Base-by-base conservation (phyloP, 1,140 invertebrate genomes). In the Geopemphigus sp. region DNA sequence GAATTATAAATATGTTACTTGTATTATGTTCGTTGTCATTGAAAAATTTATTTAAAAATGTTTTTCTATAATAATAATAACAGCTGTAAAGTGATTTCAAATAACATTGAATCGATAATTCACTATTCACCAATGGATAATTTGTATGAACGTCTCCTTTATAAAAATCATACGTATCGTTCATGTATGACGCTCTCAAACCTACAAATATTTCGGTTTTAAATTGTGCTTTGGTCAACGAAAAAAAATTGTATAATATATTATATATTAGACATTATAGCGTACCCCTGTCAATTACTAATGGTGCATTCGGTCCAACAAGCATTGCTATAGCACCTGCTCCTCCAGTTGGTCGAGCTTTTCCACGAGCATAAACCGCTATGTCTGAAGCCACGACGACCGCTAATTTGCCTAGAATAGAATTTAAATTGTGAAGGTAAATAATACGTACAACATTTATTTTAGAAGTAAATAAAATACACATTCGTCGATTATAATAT, bases 131-230 rank as follows among this genome's bases (percentile, higher is more conserved):
- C 64, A 90, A 87, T 0, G 98, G 97, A 86, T 98, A 99, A 86
- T 99, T 97, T 0, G 95, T 97, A 29, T 89, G 88, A 81, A 96
- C 86, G 84, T 98, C 92, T 45, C 98, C 97, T 85, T 99, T 99
- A 86, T 99, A 99, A 86, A 99, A 99, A 85, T 99, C 98, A 87
- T 98, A 99, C 8, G 91, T 94, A 87, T 99, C 95, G 82, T 90
- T 89, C 92, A 98, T 98, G 83, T 95, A 93, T 6, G 92, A 93
- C 5, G 94, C 90, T 56, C 96, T 88, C 0, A 97, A 84, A 32
- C 94, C 80, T 81, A 56, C 0, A 56, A 39, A 39, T 8, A 39
- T 39, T 39, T 39, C 32, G 8, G 11, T n/a, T 61, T 61, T 8
- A 6, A 61, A 39, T 29, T 10, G 8, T 17, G 5, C 32, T 29